Evolutionary conservation across 1,140 invertebrate species (phyloP).

Genomic region (Leptestheria dahalacensis): DNA sequence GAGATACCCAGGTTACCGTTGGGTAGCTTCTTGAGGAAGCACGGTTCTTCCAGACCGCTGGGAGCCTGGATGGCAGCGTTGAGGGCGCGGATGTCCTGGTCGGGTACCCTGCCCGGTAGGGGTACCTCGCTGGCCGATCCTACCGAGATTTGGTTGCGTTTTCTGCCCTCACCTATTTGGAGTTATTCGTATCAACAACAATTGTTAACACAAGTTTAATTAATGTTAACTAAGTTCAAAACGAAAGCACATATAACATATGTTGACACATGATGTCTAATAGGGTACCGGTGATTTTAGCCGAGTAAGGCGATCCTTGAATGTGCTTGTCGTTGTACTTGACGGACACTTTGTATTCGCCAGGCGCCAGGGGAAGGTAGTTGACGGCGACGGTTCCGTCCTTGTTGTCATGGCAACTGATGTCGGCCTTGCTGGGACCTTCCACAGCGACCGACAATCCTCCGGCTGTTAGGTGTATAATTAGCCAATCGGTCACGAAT

Average conservation of each 20-base stretch:
- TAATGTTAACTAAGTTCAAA: too few species aligned
- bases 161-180: conserved; percentile 91
- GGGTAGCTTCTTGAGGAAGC: conserved; percentile 83
- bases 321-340: conserved; percentile 94
- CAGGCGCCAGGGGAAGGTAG: conserved; percentile 85
- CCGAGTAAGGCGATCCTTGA: conserved; percentile 81
- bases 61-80: conserved; percentile 90
- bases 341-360: conserved; percentile 89
- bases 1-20: conserved; percentile 94
- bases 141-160: conserved; percentile 90
- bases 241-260: too few species aligned
- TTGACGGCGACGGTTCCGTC: conserved; percentile 87
- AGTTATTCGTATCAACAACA: too few species aligned
- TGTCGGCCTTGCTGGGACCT: conserved; percentile 91
- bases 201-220: too few species aligned
- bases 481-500: too few species aligned
- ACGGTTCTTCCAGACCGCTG: conserved; percentile 86
- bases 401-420: conserved; percentile 85
- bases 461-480: conserved; percentile 37
- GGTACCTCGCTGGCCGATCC: conserved; percentile 92
- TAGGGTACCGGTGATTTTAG: conserved; percentile 81
- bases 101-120: conserved; percentile 80
- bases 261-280: too few species aligned
- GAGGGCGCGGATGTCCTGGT: conserved; percentile 74
- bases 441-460: conserved; percentile 88